These are phyloP conservation scores for Eulemur coronatus DNA, from an alignment of 2,797 vertebrate species.

Conservation along the genomic window DNA sequence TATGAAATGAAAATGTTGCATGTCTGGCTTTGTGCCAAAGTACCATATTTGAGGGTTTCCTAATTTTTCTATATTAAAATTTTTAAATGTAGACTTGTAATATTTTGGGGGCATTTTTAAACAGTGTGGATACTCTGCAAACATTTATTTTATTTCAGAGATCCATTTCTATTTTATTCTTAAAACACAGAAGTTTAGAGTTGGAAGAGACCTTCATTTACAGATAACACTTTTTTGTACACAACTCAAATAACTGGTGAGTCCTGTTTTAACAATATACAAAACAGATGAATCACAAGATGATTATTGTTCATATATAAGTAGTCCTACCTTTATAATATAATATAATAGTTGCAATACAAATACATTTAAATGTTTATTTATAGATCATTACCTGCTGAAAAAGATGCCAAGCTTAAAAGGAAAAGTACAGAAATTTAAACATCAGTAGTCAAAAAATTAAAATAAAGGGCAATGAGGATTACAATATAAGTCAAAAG, in stretches of 20 bases:
- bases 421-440: conserved; percentile 39
- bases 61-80: conserved; percentile 5
- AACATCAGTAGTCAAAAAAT: conserved; percentile 29
- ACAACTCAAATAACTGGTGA: conserved; percentile 17
- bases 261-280: not conserved
- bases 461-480: conserved; percentile 23
- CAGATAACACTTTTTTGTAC: not conserved
- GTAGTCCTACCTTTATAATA: not conserved
- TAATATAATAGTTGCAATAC: not conserved
- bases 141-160: conserved; percentile 47
- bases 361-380: conserved; percentile 36
- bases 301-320: not conserved
- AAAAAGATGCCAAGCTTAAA: conserved; percentile 30
- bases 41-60: not conserved
- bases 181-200: conserved; percentile 31
- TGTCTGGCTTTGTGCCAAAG: not conserved
- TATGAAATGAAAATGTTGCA: not conserved
- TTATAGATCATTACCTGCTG: not conserved
- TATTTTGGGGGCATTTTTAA: not conserved
- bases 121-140: not conserved
- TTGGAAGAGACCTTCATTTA: conserved; percentile 19
- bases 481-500: conserved; percentile 36
- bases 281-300: not conserved
- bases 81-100: conserved; percentile 33
- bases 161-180: conserved; percentile 8